These are phyloP conservation scores for Lagocephalus sceleratus DNA, from an alignment of 2,797 vertebrate species.

Conservation along the genomic window DNA sequence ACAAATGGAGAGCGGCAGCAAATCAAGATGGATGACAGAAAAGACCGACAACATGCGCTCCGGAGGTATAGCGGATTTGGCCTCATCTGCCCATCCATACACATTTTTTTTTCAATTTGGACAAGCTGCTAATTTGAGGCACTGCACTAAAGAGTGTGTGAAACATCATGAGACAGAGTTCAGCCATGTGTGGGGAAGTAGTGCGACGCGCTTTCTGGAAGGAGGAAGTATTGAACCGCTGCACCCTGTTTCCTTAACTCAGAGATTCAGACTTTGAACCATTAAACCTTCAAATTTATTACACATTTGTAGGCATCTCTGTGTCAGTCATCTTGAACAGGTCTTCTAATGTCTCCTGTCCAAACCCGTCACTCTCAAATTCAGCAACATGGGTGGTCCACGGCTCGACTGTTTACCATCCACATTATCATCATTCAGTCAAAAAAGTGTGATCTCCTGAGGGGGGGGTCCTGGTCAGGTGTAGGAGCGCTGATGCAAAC, in stretches of 20 bases:
- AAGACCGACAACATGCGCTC: slow-evolving; percentile 31
- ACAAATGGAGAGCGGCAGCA: slow-evolving; percentile 42
- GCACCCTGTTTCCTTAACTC: background rate
- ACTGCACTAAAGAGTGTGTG: slow-evolving; percentile 22
- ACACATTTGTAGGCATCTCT: too few relatives aligned
- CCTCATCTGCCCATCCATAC: slow-evolving; percentile 38
- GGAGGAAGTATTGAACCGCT: slow-evolving; percentile 12
- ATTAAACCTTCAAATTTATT: too few relatives aligned
- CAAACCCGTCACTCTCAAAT: slow-evolving; percentile 1
- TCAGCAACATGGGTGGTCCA: slow-evolving; percentile 8
- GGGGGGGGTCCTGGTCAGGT: slow-evolving; percentile 45
- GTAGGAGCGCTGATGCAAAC: slow-evolving; percentile 44
- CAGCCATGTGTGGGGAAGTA: slow-evolving; percentile 32
- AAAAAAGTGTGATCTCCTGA: slow-evolving; percentile 41
- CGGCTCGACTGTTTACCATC: slow-evolving; percentile 16
- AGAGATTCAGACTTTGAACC: too few relatives aligned
- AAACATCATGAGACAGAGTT: slow-evolving; percentile 39
- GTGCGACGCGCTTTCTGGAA: background rate
- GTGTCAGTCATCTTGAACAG: background rate
- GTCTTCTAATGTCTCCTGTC: background rate
- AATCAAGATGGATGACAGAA: slow-evolving; percentile 55
- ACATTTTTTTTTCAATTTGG: slow-evolving; percentile 38
- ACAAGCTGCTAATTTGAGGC: slow-evolving; percentile 38
- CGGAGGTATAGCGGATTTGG: slow-evolving; percentile 30
- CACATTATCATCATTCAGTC: slow-evolving; percentile 38